phyloP scores from a whole-genome alignment of 1,140 invertebrate genomes.

The Meloidogyne exigua region DNA sequence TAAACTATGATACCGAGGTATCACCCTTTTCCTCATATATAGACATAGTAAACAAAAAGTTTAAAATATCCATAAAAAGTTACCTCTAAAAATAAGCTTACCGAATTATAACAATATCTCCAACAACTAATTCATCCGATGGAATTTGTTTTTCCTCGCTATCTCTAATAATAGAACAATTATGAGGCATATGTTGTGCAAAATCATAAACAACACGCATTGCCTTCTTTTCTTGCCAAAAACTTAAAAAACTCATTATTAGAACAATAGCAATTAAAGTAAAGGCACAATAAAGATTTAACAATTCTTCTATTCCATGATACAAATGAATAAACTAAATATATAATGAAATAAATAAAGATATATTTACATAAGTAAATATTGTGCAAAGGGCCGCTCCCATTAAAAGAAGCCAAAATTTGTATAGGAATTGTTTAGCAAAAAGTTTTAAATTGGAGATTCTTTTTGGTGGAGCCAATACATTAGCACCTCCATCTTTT shows the following conservation, averaged over 20 bases:
- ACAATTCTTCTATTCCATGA: conserved; percentile 53
- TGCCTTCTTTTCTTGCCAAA: conserved; percentile 63
- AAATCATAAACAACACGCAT: conserved; percentile 56
- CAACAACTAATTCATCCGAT: conserved; percentile 57
- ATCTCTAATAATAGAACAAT: conserved; percentile 70
- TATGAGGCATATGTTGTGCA: conserved; percentile 69
- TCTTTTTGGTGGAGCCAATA: conserved; percentile 49
- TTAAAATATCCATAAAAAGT: too few relatives aligned
- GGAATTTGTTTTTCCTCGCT: conserved; percentile 53
- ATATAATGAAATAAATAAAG: conserved; percentile 40
- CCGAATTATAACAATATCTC: conserved; percentile 54
- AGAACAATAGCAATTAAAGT: conserved; percentile 59
- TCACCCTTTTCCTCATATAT: too few relatives aligned
- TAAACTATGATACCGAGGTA: too few relatives aligned
- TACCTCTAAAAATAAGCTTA: neutral
- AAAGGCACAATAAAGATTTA: conserved; percentile 62
- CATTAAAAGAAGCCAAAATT: conserved; percentile 61
- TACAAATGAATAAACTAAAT: conserved; percentile 61
- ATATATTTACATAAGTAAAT: conserved; percentile 14
- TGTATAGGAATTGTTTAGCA: conserved; percentile 58
- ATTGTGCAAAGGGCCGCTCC: conserved; percentile 31
- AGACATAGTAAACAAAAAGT: too few relatives aligned
- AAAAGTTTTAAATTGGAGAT: conserved; percentile 49
- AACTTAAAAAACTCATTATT: conserved; percentile 58
- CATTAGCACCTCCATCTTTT: conserved; percentile 56